Percentiles rank a stretch among this genome's conserved stretches.
phyloP scores from a whole-genome alignment of 2,888 invertebrate genomes.

The Rapana venosa region DNA sequence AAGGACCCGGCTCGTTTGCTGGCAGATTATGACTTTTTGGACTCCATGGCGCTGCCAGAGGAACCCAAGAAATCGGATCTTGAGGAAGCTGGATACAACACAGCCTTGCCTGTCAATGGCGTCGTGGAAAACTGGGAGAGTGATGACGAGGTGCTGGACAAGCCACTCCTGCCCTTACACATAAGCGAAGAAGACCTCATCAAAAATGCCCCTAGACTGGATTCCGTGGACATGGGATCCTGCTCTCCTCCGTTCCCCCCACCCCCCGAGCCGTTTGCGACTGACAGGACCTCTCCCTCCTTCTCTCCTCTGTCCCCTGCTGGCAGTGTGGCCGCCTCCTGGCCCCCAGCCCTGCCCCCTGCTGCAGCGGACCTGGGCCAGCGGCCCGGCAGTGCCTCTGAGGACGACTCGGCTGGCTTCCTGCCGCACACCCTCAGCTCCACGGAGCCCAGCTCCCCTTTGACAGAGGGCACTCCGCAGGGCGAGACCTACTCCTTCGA shows the following conservation, averaged over 20 bases:
- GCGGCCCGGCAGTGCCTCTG: constrained; percentile 34
- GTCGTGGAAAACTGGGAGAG: constrained; percentile 26
- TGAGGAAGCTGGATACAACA: background rate
- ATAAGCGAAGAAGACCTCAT: constrained; percentile 46
- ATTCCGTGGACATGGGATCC: background rate
- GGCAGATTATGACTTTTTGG: background rate
- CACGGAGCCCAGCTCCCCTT: constrained; percentile 24
- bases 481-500: constrained; percentile 35
- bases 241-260: background rate
- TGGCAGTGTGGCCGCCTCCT: background rate
- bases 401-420: constrained; percentile 39
- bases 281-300: background rate
- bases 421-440: constrained; percentile 29
- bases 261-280: background rate
- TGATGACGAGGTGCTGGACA: constrained; percentile 28
- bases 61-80: background rate
- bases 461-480: background rate
- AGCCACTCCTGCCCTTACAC: constrained; percentile 35
- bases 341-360: constrained; percentile 4
- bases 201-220: background rate
- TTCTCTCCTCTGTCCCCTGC: background rate
- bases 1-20: background rate
- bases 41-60: background rate
- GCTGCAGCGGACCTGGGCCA: background rate
- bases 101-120: constrained; percentile 30